Evolutionary conservation across 2,113 vertebrate genomes (phyloP), one percentile per base, ranked within the genome.

Genomic region (Otocyon megalotis): DNA sequence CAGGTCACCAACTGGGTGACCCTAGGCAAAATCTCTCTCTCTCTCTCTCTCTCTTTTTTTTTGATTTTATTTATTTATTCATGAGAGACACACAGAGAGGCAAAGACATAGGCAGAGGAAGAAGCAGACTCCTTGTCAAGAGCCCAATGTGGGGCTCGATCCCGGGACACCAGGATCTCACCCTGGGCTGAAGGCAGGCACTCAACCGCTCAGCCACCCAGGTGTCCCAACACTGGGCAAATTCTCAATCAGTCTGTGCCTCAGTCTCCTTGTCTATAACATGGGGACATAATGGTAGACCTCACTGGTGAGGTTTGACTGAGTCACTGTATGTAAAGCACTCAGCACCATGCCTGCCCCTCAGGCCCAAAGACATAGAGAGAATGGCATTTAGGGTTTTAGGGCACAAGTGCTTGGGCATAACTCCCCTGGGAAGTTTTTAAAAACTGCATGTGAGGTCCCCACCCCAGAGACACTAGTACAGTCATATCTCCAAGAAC

Each of bases 391-490:
- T 15, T 3, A 17, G 15, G 56, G 35, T 16, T 30, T 26, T 30
- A 50, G 37, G 56, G 8, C 48, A 22, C 24, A 12, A 71, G 30
- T 37, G 53, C 50, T 72, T 72, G 71, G 53, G 32, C n/a, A 5
- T 32, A 65, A 35, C 28, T 88, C 43, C 84, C 43, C 2, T 2
- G 30, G 63, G 11, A 28, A 17, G 24, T 28, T 43, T 63, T 54
- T 65, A 65, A 58, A 48, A 24, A 58, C 28, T 37, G 24, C 37
- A 72, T 13, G 3, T 35, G n/a, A 69, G 26, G 17, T 26, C 14
- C 26, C 26, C 14, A n/a, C 4, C 0, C 50, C 0, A 26, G 22
- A 88, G 71, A 60, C 0, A 5, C 82, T 28, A 32, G 26, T 3
- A 12, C 2, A 43, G 62, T 43, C 43, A 7, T 43, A 43, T 43